A percentile compares a stretch with the other conserved stretches of the same genome.
Evolutionary conservation across 1,140 invertebrate species (phyloP).

Genomic region (Anoplophora glabripennis): DNA sequence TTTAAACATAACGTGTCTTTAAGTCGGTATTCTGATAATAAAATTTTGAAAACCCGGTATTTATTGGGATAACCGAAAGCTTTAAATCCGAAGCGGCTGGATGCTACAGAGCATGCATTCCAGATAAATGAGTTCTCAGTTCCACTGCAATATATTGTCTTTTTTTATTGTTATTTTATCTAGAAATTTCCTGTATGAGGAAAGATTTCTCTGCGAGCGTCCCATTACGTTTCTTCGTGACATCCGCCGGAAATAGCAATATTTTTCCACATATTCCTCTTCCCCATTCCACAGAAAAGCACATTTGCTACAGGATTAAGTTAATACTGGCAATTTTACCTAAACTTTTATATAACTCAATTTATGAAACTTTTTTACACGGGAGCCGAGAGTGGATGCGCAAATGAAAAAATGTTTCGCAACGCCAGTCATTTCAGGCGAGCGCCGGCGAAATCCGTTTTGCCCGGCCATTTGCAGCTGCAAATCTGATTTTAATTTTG

Average conservation of each 20-base stretch:
- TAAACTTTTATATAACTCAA: slow-evolving; percentile 25
- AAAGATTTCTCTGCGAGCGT: slow-evolving; percentile 22
- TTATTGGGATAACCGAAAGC: no score
- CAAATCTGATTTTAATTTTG: no score
- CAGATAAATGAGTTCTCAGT: no score
- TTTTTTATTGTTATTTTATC: slow-evolving; percentile 25
- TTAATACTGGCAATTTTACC: slow-evolving; percentile 30
- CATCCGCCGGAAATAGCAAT: slow-evolving; percentile 30
- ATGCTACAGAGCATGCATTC: no score
- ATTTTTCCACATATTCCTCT: slow-evolving; percentile 27
- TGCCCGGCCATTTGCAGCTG: background rate
- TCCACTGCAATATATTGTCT: no score
- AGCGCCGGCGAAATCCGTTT: background rate
- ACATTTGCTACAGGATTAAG: slow-evolving; percentile 26
- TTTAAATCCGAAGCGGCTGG: no score
- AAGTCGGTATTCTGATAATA: no score
- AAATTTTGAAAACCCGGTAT: no score
- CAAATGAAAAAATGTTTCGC: background rate
- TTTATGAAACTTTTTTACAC: slow-evolving; percentile 23
- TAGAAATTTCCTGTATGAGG: slow-evolving; percentile 14
- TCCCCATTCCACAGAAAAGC: slow-evolving; percentile 22
- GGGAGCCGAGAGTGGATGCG: background rate
- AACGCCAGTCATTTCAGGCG: background rate
- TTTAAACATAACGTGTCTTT: no score
- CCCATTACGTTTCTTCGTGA: slow-evolving; percentile 27